A percentile compares a stretch with the other conserved stretches of the same genome.
phyloP scores from a whole-genome alignment of 1,140 invertebrate genomes.

The Onthophagus taurus region DNA sequence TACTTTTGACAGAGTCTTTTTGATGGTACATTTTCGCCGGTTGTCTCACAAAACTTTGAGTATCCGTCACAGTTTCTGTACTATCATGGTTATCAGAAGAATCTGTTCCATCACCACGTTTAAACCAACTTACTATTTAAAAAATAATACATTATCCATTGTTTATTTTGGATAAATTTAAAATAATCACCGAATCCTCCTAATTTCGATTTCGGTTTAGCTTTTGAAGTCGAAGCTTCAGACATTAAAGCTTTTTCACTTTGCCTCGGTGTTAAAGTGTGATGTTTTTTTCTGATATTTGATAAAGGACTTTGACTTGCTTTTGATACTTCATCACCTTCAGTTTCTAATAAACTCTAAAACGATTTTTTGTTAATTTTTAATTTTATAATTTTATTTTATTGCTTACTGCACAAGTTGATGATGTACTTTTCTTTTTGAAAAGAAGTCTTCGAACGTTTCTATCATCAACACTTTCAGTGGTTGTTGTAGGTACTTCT shows the following conservation, averaged over 20 bases:
- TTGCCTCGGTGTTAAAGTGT: slow-evolving; percentile 68
- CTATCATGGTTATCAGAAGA: slow-evolving; percentile 45
- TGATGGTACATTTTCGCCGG: slow-evolving; percentile 30
- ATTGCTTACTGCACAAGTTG: slow-evolving; percentile 64
- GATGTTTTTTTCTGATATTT: slow-evolving; percentile 61
- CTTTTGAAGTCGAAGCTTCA: slow-evolving; percentile 36
- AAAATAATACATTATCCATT: background rate
- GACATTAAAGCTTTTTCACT: slow-evolving; percentile 59
- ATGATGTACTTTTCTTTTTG: slow-evolving; percentile 78
- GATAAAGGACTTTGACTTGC: slow-evolving; percentile 66
- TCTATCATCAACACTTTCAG: slow-evolving; percentile 57
- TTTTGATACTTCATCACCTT: slow-evolving; percentile 59
- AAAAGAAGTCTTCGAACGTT: slow-evolving; percentile 69
- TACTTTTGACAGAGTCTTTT: slow-evolving; percentile 23
- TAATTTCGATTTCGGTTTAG: slow-evolving; percentile 41
- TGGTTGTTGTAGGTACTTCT: slow-evolving; percentile 45
- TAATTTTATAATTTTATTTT: background rate
- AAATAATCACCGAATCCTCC: slow-evolving; percentile 54
- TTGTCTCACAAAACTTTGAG: slow-evolving; percentile 41
- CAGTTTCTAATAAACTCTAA: slow-evolving; percentile 72
- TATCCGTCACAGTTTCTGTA: slow-evolving; percentile 50
- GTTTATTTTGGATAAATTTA: background rate
- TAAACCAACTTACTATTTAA: slow-evolving; percentile 59
- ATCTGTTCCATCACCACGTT: slow-evolving; percentile 43
- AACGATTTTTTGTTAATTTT: slow-evolving; percentile 19